These are phyloP conservation scores for Esperia sulphurella DNA, from an alignment of 2,888 invertebrate genomes.

Conservation along the genomic window DNA sequence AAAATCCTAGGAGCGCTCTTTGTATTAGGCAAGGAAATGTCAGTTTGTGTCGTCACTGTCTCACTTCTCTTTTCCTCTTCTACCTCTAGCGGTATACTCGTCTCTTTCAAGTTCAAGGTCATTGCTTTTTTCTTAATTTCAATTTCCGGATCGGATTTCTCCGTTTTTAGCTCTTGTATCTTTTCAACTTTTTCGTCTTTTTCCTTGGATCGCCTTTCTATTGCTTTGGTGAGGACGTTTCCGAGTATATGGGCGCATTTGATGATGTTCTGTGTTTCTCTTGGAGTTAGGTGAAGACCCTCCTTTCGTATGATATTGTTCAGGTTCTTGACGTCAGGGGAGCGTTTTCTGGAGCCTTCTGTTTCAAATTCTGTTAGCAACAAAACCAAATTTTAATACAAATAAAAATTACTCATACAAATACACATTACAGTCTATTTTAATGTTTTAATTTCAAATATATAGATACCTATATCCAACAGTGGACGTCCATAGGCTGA, in stretches of 20 bases:
- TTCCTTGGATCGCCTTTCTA: slow-evolving; percentile 49
- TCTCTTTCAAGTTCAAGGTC: slow-evolving; percentile 58
- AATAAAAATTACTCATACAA: too few relatives aligned
- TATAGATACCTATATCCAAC: too few relatives aligned
- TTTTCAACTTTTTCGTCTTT: slow-evolving; percentile 25
- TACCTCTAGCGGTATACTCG: slow-evolving; percentile 41
- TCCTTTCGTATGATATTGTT: slow-evolving; percentile 54
- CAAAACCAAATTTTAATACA: too few relatives aligned
- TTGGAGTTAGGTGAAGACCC: slow-evolving; percentile 55
- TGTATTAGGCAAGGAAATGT: slow-evolving; percentile 69
- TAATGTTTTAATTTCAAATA: too few relatives aligned
- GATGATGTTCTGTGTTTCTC: slow-evolving; percentile 64
- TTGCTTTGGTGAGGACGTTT: slow-evolving; percentile 55
- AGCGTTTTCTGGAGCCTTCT: slow-evolving; percentile 47
- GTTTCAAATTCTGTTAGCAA: slow-evolving; percentile 46
- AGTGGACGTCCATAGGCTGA: too few relatives aligned
- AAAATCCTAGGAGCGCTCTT: slow-evolving; percentile 71
- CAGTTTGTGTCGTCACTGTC: slow-evolving; percentile 64
- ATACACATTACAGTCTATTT: too few relatives aligned
- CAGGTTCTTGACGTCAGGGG: slow-evolving; percentile 49
- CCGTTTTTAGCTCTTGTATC: slow-evolving; percentile 25
- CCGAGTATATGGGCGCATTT: slow-evolving; percentile 67
- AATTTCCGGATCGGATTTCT: slow-evolving; percentile 20
- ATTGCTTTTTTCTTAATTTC: slow-evolving; percentile 48
- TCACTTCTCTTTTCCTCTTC: slow-evolving; percentile 50